phyloP scores from a whole-genome alignment of 2,888 invertebrate species.

The Marasmarcha lunaedactyla region DNA sequence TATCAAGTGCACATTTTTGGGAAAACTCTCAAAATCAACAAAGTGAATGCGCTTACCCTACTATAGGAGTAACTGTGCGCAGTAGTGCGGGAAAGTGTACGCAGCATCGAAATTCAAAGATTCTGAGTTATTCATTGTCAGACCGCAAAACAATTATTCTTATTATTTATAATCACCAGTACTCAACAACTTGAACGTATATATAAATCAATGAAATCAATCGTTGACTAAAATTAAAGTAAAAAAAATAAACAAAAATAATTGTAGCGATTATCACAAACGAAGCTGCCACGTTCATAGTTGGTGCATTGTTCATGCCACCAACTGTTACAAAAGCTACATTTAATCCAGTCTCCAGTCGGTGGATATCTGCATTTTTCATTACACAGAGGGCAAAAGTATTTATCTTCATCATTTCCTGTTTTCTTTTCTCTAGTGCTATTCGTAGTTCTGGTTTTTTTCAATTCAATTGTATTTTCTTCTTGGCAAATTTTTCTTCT shows the following conservation, averaged over 20 bases:
- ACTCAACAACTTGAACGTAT: background rate
- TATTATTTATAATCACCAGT: background rate
- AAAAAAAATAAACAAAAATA: background rate
- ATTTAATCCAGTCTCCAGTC: background rate
- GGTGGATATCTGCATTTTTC: too few relatives aligned
- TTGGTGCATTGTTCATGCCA: background rate
- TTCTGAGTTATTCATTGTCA: background rate
- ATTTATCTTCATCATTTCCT: background rate
- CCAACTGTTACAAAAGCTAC: background rate
- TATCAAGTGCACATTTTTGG: too few relatives aligned
- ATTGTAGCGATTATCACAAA: background rate
- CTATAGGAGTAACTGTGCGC: background rate
- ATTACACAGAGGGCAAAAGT: background rate
- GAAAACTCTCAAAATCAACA: too few relatives aligned
- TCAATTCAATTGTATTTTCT: slow-evolving; percentile 1
- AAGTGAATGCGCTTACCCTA: too few relatives aligned
- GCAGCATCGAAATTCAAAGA: background rate
- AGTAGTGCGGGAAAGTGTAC: slow-evolving; percentile 1
- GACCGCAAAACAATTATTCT: background rate
- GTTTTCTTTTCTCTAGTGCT: background rate
- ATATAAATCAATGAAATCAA: background rate
- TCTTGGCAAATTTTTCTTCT: slow-evolving; percentile 2
- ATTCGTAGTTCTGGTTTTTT: background rate
- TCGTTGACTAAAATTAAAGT: background rate
- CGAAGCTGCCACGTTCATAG: background rate